Evolutionary conservation across 1,140 invertebrate species (phyloP), one percentile per base, ranked within the genome.

Genomic region (Eupeodes corollae): DNA sequence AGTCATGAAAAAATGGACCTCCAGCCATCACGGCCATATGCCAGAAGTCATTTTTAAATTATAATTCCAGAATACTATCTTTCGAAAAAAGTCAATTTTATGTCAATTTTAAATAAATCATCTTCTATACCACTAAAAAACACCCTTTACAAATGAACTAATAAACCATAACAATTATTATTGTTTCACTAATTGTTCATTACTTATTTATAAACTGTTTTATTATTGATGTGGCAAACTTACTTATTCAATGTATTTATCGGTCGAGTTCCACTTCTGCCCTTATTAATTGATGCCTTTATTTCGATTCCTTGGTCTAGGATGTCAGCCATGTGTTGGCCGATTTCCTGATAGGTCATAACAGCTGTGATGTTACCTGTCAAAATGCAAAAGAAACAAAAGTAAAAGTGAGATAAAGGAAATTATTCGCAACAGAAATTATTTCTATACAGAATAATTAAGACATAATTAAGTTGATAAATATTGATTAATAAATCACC

Each of bases 301-400:
- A 89, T 80, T 49, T 75, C 71, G 1, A 75, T 75, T 33, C 78
- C 77, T 54, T 78, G 78, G 62, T 87, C 81, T 10, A 81, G 67
- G 34, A 84, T 69, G n/a, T 69, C 66, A 1, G 78, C 77, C 51
- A 89, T 73, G 59, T 81, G 75, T 57, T 84, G 76, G 5, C 86
- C 86, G 57, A 86, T 83, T 68, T 77, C 77, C 59, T 82, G 79
- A 63, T 76, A 79, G 3, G 84, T 87, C 67, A 87, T 85, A 34
- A 89, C 77, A 8, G 85, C 79, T 37, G 83, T 83, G 47, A 87
- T 83, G 62, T 84, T 80, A 51, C 79, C 82, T 84, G 21, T 26
- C 21, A 26, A 26, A 26, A 26, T 5, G 3, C 21, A 26, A 26
- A 70, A 0, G 67, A 65, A 35, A 43, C 49, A 52, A 40, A 46